Percentiles rank a stretch among this genome's conserved stretches.
These are phyloP conservation scores for Chloroceryle inda DNA, from an alignment of 2,797 vertebrate genomes.

Conservation along the genomic window DNA sequence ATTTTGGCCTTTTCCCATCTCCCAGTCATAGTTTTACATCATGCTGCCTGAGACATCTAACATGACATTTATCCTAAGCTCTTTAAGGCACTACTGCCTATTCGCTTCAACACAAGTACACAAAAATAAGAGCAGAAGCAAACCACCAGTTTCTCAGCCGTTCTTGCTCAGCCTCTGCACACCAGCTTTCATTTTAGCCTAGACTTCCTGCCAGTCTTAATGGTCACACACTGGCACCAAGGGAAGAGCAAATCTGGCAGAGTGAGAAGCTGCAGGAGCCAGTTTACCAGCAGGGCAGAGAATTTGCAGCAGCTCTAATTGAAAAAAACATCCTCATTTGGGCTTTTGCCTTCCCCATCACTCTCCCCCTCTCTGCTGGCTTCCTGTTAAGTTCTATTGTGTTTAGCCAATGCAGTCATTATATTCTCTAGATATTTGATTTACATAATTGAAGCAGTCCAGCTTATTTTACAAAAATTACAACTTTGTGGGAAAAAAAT, in stretches of 20 bases:
- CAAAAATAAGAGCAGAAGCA: background rate
- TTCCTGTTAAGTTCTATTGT: conserved; percentile 71
- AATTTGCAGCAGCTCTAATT: conserved; percentile 47
- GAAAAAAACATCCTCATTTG: conserved; percentile 62
- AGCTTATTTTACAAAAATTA: conserved; percentile 84
- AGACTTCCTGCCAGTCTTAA: conserved; percentile 8
- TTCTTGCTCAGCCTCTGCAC: background rate
- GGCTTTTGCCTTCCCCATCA: conserved; percentile 37
- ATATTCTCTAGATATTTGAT: conserved; percentile 77
- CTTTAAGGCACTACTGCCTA: background rate
- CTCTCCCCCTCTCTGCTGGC: conserved; percentile 23
- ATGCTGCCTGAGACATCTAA: background rate
- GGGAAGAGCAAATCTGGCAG: conserved; percentile 34
- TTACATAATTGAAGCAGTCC: conserved; percentile 81
- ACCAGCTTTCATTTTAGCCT: conserved; percentile 11
- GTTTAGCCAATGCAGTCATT: conserved; percentile 66
- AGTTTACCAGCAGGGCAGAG: conserved; percentile 41
- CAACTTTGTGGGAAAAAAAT: conserved; percentile 74
- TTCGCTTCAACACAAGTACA: background rate
- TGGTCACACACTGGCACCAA: background rate
- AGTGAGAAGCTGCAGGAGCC: background rate
- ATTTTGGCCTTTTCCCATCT: background rate
- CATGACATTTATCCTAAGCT: background rate
- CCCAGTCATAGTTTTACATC: background rate
- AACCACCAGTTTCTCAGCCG: background rate